Percentiles rank a stretch among this genome's conserved stretches.
phyloP scores from a whole-genome alignment of 2,113 vertebrate genomes.

The Rhagologus leucostigma region DNA sequence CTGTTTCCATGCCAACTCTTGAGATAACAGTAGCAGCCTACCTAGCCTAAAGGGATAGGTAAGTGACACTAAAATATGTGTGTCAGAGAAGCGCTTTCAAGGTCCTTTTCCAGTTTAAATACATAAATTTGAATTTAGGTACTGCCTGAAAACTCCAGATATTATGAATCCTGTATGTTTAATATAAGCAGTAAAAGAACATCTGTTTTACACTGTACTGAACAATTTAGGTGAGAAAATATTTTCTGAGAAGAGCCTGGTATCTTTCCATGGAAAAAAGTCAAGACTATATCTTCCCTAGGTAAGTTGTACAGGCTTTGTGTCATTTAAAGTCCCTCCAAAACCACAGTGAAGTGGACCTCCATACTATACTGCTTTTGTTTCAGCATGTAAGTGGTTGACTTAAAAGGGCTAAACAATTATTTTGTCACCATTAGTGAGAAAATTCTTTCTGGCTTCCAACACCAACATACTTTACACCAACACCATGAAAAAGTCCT shows the following conservation, averaged over 20 bases:
- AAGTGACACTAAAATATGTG: slow-evolving; percentile 60
- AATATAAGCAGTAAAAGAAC: slow-evolving; percentile 3
- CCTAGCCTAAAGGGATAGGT: slow-evolving; percentile 61
- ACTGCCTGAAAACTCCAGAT: slow-evolving; percentile 10
- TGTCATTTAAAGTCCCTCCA: neutral
- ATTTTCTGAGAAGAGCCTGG: neutral
- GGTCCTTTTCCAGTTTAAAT: slow-evolving; percentile 48
- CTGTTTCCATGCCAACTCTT: slow-evolving; percentile 73
- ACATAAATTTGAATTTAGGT: slow-evolving; percentile 59
- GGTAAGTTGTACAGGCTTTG: neutral
- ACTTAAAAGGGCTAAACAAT: neutral
- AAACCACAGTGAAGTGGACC: neutral
- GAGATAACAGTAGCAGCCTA: slow-evolving; percentile 59
- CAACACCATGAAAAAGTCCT: neutral
- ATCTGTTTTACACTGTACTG: neutral
- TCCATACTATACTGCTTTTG: neutral
- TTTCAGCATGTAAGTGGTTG: neutral
- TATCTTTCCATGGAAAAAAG: neutral
- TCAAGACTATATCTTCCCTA: neutral
- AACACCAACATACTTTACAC: neutral
- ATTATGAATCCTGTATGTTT: slow-evolving; percentile 18
- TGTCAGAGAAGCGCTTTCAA: slow-evolving; percentile 55
- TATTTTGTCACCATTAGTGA: neutral
- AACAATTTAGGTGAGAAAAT: neutral
- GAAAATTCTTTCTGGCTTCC: neutral